Percentiles rank a stretch among this genome's conserved stretches.
Evolutionary conservation across 2,797 vertebrate species (phyloP).

Genomic region (Poecilia gillii): DNA sequence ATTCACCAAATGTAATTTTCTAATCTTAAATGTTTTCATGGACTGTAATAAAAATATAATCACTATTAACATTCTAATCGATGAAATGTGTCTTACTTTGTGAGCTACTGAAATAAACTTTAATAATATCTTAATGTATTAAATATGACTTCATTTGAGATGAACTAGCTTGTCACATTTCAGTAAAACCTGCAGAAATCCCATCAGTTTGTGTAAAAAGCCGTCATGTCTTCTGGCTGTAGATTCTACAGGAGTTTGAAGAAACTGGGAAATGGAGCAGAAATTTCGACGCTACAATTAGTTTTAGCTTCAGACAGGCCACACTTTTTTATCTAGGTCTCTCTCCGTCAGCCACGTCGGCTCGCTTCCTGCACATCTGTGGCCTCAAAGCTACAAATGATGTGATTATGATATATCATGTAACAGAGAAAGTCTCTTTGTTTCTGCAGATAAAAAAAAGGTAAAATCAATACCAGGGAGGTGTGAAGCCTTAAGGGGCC

Average conservation of each 20-base stretch:
- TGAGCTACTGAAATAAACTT: neutral
- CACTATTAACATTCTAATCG: no score
- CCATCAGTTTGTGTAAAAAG: neutral
- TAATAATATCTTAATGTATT: neutral
- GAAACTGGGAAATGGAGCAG: slow-evolving; percentile 31
- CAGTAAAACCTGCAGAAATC: neutral
- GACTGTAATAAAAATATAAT: no score
- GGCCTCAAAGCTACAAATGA: slow-evolving; percentile 86
- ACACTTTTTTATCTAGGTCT: slow-evolving; percentile 47
- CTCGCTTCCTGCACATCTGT: slow-evolving; percentile 72
- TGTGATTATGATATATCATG: slow-evolving; percentile 89
- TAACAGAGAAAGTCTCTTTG: slow-evolving; percentile 86
- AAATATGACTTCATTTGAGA: neutral
- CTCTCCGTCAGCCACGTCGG: slow-evolving; percentile 1
- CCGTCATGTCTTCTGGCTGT: neutral
- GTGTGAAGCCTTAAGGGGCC: slow-evolving; percentile 54
- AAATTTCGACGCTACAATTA: slow-evolving; percentile 21
- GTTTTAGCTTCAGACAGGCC: slow-evolving; percentile 17
- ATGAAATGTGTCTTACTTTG: neutral
- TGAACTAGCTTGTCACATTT: neutral
- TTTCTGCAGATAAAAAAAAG: slow-evolving; percentile 62
- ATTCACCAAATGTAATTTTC: no score
- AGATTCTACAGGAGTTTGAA: neutral
- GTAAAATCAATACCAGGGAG: slow-evolving; percentile 84
- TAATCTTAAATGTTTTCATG: no score